These are phyloP conservation scores for Caiman crocodilus DNA, from an alignment of 2,797 vertebrate species.

Conservation along the genomic window DNA sequence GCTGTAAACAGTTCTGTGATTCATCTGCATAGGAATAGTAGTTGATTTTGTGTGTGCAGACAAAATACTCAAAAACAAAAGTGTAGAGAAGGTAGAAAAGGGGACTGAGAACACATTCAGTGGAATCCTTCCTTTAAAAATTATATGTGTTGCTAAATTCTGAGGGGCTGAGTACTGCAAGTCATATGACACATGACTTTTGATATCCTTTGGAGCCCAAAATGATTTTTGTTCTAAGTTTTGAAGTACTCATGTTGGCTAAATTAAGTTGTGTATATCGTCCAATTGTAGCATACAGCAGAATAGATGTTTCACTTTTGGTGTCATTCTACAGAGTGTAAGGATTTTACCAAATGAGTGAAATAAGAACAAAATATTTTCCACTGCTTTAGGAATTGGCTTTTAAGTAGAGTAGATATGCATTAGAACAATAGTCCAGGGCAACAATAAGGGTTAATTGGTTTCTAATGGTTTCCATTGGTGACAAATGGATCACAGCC, in stretches of 20 bases:
- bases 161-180: not conserved
- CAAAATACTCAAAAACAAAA: slow-evolving; percentile 12
- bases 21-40: not conserved
- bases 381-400: not conserved
- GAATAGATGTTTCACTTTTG: not conserved
- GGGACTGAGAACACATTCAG: not conserved
- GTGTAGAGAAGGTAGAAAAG: not conserved
- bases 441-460: no score
- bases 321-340: not conserved
- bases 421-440: no score
- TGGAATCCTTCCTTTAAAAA: not conserved
- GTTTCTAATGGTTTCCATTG: no score
- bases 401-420: no score
- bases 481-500: no score
- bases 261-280: not conserved
- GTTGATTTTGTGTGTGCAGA: slow-evolving; percentile 20
- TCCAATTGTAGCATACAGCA: not conserved
- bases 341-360: not conserved
- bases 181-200: not conserved
- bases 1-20: not conserved
- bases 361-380: not conserved
- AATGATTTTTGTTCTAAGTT: slow-evolving; percentile 10
- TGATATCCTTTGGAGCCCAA: not conserved
- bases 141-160: not conserved
- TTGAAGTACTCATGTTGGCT: not conserved